Conservation (phyloP, 2,888 invertebrate genomes). For the Poecilus cupreus region DNA sequence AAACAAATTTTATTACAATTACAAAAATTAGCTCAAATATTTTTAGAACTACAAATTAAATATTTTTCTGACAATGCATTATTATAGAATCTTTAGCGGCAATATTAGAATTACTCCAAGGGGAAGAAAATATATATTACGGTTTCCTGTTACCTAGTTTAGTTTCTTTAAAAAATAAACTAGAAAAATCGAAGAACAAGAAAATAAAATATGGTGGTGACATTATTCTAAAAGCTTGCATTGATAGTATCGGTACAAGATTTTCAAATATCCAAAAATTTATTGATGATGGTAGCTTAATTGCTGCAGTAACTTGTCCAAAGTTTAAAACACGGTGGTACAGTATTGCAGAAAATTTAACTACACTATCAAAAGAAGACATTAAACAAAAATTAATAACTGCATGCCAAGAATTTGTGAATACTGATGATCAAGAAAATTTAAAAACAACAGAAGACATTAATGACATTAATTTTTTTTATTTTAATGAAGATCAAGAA, state of each 20-base stretch:
- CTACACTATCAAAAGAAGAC: not conserved
- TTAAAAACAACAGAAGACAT: not conserved
- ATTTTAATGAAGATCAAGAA: not conserved
- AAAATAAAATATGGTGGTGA: not conserved
- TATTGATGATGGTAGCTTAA: conserved; percentile 10
- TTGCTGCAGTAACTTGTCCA: too few relatives aligned
- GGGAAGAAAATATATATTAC: conserved; percentile 58
- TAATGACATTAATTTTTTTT: too few relatives aligned
- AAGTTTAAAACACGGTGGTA: not conserved
- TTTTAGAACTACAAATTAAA: conserved; percentile 36
- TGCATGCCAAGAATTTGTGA: not conserved
- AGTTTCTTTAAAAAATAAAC: conserved; percentile 35
- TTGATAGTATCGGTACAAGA: too few relatives aligned
- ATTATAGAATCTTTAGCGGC: conserved; percentile 47
- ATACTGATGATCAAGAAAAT: not conserved
- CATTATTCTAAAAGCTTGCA: not conserved
- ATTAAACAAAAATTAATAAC: not conserved
- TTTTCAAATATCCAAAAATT: not conserved
- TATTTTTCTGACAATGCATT: conserved; percentile 13
- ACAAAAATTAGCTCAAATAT: conserved; percentile 45
- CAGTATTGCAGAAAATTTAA: not conserved
- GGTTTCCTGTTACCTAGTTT: conserved; percentile 45
- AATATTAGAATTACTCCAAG: too few relatives aligned
- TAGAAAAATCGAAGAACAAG: not conserved
- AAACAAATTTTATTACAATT: conserved; percentile 59